These are phyloP conservation scores for Protophormia terraenovae DNA, from an alignment of 2,888 invertebrate genomes.

Conservation along the genomic window DNA sequence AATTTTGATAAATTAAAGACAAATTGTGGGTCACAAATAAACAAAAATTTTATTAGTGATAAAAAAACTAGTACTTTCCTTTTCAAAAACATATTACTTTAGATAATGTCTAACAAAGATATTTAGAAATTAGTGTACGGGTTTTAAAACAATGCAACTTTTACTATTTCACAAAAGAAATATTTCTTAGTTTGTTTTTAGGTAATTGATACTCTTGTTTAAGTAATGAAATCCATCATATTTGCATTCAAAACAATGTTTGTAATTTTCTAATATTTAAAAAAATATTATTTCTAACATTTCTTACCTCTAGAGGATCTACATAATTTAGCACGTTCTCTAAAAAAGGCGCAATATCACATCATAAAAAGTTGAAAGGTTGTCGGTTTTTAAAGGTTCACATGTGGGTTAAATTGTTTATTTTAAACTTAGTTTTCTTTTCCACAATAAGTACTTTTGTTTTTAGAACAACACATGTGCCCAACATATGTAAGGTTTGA, in stretches of 20 bases:
- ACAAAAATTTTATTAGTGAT: too few species aligned
- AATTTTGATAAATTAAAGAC: background rate
- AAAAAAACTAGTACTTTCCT: too few species aligned
- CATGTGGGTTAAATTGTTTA: conserved; percentile 16
- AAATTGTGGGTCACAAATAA: too few species aligned
- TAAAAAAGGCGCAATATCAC: conserved; percentile 21
- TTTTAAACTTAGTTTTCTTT: background rate
- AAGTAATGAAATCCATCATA: background rate
- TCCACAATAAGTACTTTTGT: background rate
- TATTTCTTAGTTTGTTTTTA: too few species aligned
- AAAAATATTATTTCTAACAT: background rate
- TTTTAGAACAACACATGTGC: background rate
- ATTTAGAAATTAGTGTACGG: too few species aligned
- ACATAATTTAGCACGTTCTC: background rate
- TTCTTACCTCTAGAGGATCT: background rate
- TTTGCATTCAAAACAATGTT: background rate
- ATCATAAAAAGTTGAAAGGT: conserved; percentile 15
- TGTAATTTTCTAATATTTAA: background rate
- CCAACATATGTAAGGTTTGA: conserved; percentile 32
- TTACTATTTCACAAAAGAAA: too few species aligned
- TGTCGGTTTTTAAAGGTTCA: background rate
- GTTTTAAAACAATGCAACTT: too few species aligned
- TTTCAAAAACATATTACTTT: too few species aligned
- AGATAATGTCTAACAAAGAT: too few species aligned
- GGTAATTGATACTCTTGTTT: too few species aligned